A percentile compares a stretch with the other conserved stretches of the same genome.
Conservation (phyloP, 2,888 invertebrate species). For the Lepidonotus clava region DNA sequence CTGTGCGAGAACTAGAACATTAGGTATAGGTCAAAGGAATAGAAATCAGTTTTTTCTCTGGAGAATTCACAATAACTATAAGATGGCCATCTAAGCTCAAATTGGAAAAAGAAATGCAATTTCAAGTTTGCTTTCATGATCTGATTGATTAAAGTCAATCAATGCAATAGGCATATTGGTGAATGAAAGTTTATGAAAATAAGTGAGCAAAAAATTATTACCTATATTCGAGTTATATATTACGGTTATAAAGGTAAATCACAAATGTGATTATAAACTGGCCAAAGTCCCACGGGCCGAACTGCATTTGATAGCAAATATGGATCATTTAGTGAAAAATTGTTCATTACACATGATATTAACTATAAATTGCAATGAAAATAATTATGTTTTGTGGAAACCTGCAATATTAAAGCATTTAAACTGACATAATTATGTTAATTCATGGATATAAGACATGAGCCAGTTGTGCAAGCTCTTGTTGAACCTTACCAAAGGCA, state of each 20-base stretch:
- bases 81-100: background rate
- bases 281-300: no score
- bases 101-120: background rate
- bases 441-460: constrained; percentile 6
- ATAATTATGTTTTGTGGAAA: background rate
- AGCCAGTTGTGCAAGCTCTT: background rate
- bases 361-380: background rate
- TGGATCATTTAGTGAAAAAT: background rate
- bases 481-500: background rate
- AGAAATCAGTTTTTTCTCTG: no score
- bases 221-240: background rate
- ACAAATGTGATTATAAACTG: constrained; percentile 14
- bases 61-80: no score
- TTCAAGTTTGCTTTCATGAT: constrained; percentile 26
- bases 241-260: constrained; percentile 29
- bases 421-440: background rate
- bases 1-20: no score
- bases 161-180: constrained; percentile 42
- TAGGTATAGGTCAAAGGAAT: no score
- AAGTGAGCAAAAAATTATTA: background rate
- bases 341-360: background rate
- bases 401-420: constrained; percentile 19
- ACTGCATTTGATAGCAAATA: background rate
- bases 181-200: constrained; percentile 46
- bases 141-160: constrained; percentile 35